Evolutionary conservation across 2,113 vertebrate genomes (phyloP).

Genomic region (Canis aureus): DNA sequence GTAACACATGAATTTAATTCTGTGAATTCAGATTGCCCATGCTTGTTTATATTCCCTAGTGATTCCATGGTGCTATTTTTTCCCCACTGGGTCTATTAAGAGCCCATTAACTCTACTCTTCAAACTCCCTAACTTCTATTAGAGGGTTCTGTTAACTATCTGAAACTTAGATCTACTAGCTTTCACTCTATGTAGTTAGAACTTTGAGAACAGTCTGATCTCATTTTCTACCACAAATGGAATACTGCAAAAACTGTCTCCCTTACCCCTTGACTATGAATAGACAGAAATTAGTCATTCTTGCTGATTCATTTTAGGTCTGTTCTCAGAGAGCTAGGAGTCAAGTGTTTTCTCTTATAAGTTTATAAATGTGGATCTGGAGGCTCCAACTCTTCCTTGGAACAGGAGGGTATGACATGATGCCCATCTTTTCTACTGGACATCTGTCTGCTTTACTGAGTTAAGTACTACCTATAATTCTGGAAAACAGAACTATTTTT

Average conservation of each 20-base stretch:
- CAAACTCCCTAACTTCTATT: background rate
- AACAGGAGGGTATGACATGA: background rate
- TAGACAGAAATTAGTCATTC: slow-evolving; percentile 52
- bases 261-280: background rate
- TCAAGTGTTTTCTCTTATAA: background rate
- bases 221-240: background rate
- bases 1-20: background rate
- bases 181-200: background rate
- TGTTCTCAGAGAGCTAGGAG: background rate
- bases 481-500: background rate
- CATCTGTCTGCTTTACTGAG: background rate
- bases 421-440: background rate
- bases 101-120: background rate
- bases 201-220: background rate
- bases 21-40: background rate
- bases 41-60: background rate
- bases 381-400: background rate
- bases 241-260: slow-evolving; percentile 5
- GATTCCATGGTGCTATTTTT: background rate
- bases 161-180: background rate
- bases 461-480: background rate
- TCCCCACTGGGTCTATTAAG: background rate
- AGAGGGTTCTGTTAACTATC: background rate
- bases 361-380: background rate
- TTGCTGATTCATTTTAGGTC: slow-evolving; percentile 24